A percentile compares a stretch with the other conserved stretches of the same genome.
phyloP scores from a whole-genome alignment of 1,140 invertebrate genomes.

The Cephus cinctus region DNA sequence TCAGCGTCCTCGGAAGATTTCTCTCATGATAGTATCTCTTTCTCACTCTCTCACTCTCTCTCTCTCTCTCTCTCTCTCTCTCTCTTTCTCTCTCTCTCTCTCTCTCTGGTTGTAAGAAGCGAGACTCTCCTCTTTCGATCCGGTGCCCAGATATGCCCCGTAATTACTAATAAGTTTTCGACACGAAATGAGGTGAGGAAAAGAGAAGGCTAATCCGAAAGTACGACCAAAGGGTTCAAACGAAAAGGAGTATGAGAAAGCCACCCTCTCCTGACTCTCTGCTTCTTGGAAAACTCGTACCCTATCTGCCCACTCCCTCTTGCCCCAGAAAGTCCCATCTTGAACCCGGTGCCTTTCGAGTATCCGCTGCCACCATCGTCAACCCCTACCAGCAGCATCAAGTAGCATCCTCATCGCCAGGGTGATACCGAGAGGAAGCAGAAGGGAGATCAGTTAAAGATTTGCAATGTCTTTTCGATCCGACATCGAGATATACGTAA shows the following conservation, averaged over 20 bases:
- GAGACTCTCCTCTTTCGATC: constrained; percentile 38
- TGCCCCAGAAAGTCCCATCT: constrained; percentile 13
- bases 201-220: constrained; percentile 56
- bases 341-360: too few relatives aligned
- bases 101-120: too few relatives aligned
- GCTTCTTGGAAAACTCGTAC: too few relatives aligned
- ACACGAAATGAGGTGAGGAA: constrained; percentile 57
- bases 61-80: constrained; percentile 12
- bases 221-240: constrained; percentile 47
- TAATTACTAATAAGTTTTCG: constrained; percentile 59
- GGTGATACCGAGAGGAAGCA: constrained; percentile 13
- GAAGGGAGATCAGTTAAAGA: constrained; percentile 51
- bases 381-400: too few relatives aligned
- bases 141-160: constrained; percentile 44
- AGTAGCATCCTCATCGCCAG: too few relatives aligned
- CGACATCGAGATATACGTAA: constrained; percentile 54
- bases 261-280: constrained; percentile 17
- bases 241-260: not conserved
- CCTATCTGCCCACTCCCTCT: too few relatives aligned
- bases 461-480: constrained; percentile 57
- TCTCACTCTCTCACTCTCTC: not conserved
- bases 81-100: not conserved
- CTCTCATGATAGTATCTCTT: not conserved
- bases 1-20: too few relatives aligned
- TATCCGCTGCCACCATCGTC: too few relatives aligned